These are phyloP conservation scores for Crambe crambe DNA, from an alignment of 37 sponge, comb jelly and placozoan genomes.

Conservation along the genomic window DNA sequence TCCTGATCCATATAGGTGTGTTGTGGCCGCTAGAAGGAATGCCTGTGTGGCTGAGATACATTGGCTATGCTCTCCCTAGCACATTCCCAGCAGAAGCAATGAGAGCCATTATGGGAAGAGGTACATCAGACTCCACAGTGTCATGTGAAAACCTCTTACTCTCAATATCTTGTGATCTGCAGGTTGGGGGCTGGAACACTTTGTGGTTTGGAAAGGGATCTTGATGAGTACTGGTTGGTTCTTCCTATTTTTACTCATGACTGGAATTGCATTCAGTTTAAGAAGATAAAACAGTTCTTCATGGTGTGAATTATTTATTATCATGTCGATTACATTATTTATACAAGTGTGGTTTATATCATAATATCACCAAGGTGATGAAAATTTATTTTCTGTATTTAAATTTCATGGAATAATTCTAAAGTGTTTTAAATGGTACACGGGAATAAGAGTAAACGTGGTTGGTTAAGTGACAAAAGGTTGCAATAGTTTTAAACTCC, in stretches of 20 bases:
- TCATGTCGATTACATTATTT: too few species aligned
- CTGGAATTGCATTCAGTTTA: slow-evolving; percentile 58
- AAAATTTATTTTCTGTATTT: too few species aligned
- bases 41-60: slow-evolving; percentile 66
- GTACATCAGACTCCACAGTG: slow-evolving; percentile 15
- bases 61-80: slow-evolving; percentile 60
- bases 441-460: neutral
- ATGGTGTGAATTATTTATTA: too few species aligned
- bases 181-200: slow-evolving; percentile 78
- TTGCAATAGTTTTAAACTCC: neutral
- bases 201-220: slow-evolving; percentile 77
- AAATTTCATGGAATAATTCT: too few species aligned
- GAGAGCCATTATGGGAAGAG: slow-evolving; percentile 82
- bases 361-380: too few species aligned
- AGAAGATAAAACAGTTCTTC: too few species aligned
- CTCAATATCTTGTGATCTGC: neutral
- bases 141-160: neutral
- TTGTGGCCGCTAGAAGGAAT: slow-evolving; percentile 88
- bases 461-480: neutral
- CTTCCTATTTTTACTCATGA: slow-evolving; percentile 51
- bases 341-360: too few species aligned
- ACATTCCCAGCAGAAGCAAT: slow-evolving; percentile 79
- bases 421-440: too few species aligned
- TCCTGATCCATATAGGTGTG: slow-evolving; percentile 51
- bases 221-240: slow-evolving; percentile 62